phyloP scores from a whole-genome alignment of 2,113 vertebrate genomes.

The Dromaius novaehollandiae region DNA sequence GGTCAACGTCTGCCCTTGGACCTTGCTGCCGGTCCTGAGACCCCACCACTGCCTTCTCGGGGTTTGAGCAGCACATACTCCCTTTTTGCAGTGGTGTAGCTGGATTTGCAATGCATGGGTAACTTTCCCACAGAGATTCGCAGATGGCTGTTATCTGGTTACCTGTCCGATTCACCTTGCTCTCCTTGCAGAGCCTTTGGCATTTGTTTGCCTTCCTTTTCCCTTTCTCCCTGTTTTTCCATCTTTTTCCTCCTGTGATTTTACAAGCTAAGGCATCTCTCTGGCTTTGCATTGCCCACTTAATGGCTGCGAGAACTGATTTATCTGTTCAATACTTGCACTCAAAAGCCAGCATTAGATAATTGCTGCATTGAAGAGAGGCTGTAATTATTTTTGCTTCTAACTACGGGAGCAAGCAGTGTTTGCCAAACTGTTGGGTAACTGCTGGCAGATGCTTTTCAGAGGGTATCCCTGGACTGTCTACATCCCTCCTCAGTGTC shows the following conservation, averaged over 20 bases:
- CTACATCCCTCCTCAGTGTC: not conserved
- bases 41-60: accelerated
- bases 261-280: accelerated
- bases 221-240: not conserved
- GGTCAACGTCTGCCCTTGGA: not conserved
- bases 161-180: not conserved
- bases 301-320: accelerated
- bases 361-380: constrained; percentile 4
- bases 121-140: not conserved
- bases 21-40: not conserved
- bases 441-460: constrained; percentile 11
- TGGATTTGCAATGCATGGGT: accelerated
- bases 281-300: not conserved
- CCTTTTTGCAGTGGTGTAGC: accelerated
- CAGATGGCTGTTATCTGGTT: not conserved
- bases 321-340: not conserved
- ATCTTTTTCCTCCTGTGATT: too few relatives aligned
- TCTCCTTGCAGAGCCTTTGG: not conserved
- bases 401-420: not conserved
- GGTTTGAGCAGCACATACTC: accelerated
- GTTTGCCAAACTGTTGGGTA: not conserved
- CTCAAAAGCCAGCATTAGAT: not conserved
- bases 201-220: not conserved
- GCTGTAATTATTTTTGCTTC: constrained; percentile 47
- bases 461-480: not conserved